Percentiles rank a stretch among this genome's conserved stretches.
Conservation (phyloP, 35 echinoderm and acorn worm genomes). For the Antedon bifida region DNA sequence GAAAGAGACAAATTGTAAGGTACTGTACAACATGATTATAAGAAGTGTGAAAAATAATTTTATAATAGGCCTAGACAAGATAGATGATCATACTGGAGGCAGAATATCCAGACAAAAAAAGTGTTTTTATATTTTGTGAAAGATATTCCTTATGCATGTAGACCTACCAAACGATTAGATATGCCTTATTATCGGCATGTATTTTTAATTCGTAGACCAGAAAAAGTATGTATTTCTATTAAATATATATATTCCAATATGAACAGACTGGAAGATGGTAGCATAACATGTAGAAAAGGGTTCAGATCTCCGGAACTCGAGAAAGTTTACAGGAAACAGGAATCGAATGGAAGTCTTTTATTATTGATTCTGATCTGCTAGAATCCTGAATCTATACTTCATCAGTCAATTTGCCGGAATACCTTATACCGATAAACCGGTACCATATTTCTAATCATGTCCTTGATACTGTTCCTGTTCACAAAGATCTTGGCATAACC, state of each 20-base stretch:
- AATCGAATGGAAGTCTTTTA: neutral
- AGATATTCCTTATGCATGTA: constrained; percentile 5
- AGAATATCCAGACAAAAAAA: neutral
- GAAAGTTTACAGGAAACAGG: neutral
- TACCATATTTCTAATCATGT: neutral
- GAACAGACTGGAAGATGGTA: neutral
- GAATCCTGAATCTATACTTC: neutral
- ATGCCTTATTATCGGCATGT: constrained; percentile 22
- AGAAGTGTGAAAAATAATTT: too few species aligned
- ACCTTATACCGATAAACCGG: neutral
- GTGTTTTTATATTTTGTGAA: constrained; percentile 30
- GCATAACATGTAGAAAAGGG: too few species aligned
- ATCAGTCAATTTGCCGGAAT: neutral
- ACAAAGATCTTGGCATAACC: too few species aligned
- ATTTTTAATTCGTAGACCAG: constrained; percentile 24
- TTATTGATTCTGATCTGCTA: neutral
- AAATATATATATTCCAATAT: neutral
- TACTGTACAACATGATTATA: too few species aligned
- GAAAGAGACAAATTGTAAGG: too few species aligned
- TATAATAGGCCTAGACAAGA: too few species aligned
- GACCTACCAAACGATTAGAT: neutral
- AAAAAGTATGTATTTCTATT: constrained; percentile 9
- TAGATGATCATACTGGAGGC: constrained; percentile 15
- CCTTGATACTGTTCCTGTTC: too few species aligned
- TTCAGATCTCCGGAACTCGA: neutral